phyloP scores from a whole-genome alignment of 2,888 invertebrate genomes.

The Carabus problematicus region DNA sequence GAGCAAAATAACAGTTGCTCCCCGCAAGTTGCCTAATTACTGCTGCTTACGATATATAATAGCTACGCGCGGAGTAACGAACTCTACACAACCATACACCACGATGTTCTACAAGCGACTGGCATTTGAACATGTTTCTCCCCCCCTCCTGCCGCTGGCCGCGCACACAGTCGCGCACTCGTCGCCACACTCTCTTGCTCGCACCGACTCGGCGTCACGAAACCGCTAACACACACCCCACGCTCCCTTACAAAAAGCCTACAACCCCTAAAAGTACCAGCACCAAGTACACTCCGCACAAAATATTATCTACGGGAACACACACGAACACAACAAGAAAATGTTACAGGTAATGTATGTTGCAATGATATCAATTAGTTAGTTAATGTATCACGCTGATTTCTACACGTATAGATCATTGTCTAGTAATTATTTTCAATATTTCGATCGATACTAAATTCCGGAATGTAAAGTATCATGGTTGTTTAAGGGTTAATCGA shows the following conservation, averaged over 20 bases:
- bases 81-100: conserved; percentile 13
- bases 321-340: too few species aligned
- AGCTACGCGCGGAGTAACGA: conserved; percentile 14
- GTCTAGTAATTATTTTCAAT: too few species aligned
- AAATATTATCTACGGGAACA: conserved; percentile 39
- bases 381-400: too few species aligned
- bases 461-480: too few species aligned
- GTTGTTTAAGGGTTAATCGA: too few species aligned
- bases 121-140: conserved; percentile 46
- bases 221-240: conserved; percentile 60
- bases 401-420: too few species aligned
- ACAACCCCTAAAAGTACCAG: conserved; percentile 58
- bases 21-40: too few species aligned
- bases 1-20: too few species aligned
- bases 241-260: conserved; percentile 58
- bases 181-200: conserved; percentile 42
- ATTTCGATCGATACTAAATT: too few species aligned
- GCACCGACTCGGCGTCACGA: conserved; percentile 48
- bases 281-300: conserved; percentile 50
- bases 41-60: too few species aligned
- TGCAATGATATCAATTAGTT: too few species aligned
- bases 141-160: conserved; percentile 15
- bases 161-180: conserved; percentile 45
- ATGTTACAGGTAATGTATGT: too few species aligned
- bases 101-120: conserved; percentile 55